These are phyloP conservation scores for Euplexia lucipara DNA, from an alignment of 2,888 invertebrate species.

Conservation along the genomic window DNA sequence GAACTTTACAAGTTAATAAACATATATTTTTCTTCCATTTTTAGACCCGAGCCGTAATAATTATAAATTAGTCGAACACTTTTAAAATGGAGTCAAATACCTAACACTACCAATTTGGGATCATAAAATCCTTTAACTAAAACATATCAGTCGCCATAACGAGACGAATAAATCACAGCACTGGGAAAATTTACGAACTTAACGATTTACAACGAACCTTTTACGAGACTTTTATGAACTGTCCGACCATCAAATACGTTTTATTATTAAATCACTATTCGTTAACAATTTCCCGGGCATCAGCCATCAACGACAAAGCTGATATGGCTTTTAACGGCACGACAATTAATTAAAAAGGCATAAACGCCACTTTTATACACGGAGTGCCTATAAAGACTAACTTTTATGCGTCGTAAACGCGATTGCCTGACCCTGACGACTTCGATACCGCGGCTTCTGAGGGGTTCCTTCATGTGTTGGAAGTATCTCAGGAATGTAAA, in stretches of 20 bases:
- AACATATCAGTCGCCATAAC: conserved; percentile 53
- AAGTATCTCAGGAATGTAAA: conserved; percentile 74
- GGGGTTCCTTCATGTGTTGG: conserved; percentile 70
- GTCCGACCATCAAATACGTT: conserved; percentile 82
- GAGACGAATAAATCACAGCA: conserved; percentile 67
- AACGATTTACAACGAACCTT: conserved; percentile 76
- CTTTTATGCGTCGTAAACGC: conserved; percentile 91
- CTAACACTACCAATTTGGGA: conserved; percentile 33
- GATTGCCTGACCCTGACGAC: conserved; percentile 88
- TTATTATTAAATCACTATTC: conserved; percentile 88
- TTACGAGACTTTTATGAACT: conserved; percentile 86
- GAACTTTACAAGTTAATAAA: conserved; percentile 69
- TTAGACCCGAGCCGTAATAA: conserved; percentile 32
- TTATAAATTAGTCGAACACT: conserved; percentile 53
- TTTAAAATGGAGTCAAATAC: conserved; percentile 42
- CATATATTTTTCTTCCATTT: conserved; percentile 36
- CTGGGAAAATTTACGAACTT: conserved; percentile 69
- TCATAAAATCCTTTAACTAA: conserved; percentile 53
- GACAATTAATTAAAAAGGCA: conserved; percentile 91
- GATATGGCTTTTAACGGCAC: conserved; percentile 88
- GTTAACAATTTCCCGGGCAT: conserved; percentile 87
- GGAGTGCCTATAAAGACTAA: conserved; percentile 90
- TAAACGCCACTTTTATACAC: conserved; percentile 91
- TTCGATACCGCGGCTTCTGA: conserved; percentile 77
- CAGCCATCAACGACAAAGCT: conserved; percentile 85